Conservation (phyloP, 2,888 invertebrate species). For the Steinernema carpocapsae region DNA sequence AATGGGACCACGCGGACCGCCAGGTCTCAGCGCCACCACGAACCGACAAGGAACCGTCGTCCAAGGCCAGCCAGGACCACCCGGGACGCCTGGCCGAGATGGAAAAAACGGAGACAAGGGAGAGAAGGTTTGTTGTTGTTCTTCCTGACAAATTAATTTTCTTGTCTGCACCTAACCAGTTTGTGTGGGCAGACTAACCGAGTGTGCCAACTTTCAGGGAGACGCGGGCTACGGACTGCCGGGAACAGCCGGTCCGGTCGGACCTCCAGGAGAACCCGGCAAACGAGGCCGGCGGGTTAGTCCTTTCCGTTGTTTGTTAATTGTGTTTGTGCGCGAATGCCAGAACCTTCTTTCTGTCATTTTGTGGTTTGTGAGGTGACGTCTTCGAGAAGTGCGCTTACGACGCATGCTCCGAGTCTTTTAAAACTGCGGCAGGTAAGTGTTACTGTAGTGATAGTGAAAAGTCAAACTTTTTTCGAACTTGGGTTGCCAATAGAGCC, state of each 20-base stretch:
- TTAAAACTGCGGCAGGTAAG: slow-evolving; percentile 14
- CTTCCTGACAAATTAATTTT: neutral
- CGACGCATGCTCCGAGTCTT: slow-evolving; percentile 1
- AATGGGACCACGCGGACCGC: slow-evolving; percentile 60
- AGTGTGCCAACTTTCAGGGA: slow-evolving; percentile 48
- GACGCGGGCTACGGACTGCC: slow-evolving; percentile 59
- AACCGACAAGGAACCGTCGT: slow-evolving; percentile 44
- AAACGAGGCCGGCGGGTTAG: slow-evolving; percentile 61
- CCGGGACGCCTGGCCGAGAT: slow-evolving; percentile 52
- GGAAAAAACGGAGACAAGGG: slow-evolving; percentile 63
- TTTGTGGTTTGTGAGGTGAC: slow-evolving; percentile 30
- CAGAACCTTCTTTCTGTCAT: neutral
- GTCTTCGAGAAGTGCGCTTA: slow-evolving; percentile 28
- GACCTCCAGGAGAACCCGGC: slow-evolving; percentile 58
- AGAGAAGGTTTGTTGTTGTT: slow-evolving; percentile 56
- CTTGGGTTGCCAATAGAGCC: neutral
- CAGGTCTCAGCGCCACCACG: slow-evolving; percentile 33
- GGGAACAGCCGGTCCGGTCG: slow-evolving; percentile 61
- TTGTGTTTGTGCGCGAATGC: slow-evolving; percentile 33
- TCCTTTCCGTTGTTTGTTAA: slow-evolving; percentile 34
- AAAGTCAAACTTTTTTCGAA: neutral
- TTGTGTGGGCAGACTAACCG: slow-evolving; percentile 3
- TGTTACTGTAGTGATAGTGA: slow-evolving; percentile 25
- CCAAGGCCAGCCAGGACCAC: slow-evolving; percentile 52
- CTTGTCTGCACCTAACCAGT: slow-evolving; percentile 2